Evolutionary conservation across 2,797 vertebrate species (phyloP).

Genomic region (Sebastes matsubarae): DNA sequence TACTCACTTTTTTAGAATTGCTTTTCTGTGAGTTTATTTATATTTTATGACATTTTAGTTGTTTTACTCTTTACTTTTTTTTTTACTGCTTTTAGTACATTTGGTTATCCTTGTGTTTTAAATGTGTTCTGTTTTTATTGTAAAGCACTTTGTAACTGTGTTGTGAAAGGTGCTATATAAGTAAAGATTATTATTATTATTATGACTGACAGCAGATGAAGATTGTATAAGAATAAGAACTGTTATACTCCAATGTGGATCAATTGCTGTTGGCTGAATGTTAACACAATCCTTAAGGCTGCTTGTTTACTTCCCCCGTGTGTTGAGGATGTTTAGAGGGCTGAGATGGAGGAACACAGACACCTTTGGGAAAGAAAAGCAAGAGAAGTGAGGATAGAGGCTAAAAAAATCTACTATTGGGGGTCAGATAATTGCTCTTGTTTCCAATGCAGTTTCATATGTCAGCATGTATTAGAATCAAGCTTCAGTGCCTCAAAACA

Average conservation of each 20-base stretch:
- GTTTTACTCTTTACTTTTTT: too few species aligned
- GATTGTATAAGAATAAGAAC: neutral
- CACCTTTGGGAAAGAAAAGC: neutral
- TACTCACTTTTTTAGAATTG: too few species aligned
- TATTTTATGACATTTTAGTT: too few species aligned
- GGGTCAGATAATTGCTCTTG: neutral
- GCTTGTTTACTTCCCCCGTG: neutral
- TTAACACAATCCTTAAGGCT: neutral
- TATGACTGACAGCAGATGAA: neutral
- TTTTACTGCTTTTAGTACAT: too few species aligned
- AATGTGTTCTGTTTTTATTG: too few species aligned
- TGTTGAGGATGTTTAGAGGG: neutral
- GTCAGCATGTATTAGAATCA: constrained; percentile 16
- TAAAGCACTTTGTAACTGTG: too few species aligned
- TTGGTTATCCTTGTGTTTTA: too few species aligned
- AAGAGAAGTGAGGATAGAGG: neutral
- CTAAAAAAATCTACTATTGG: neutral
- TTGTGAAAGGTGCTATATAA: too few species aligned
- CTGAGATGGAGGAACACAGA: constrained; percentile 6
- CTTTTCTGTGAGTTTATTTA: too few species aligned
- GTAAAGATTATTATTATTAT: too few species aligned
- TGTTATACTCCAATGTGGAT: neutral
- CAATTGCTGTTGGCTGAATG: neutral
- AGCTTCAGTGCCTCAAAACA: neutral
- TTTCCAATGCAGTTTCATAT: constrained; percentile 6